Percentiles rank a stretch among this genome's conserved stretches.
phyloP scores from a whole-genome alignment of 1,140 invertebrate genomes.

The Trichogramma pretiosum region DNA sequence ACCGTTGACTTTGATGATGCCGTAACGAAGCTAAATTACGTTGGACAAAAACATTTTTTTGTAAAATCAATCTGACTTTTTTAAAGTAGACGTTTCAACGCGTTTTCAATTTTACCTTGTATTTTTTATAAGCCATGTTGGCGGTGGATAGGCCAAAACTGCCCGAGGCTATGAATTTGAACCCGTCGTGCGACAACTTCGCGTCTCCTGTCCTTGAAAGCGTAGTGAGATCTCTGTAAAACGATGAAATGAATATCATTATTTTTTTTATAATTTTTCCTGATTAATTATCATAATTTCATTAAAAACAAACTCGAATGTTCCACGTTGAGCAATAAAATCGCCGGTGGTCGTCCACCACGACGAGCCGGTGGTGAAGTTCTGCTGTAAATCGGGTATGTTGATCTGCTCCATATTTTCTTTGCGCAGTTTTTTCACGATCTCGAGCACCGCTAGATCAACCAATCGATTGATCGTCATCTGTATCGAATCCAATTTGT shows the following conservation, averaged over 20 bases:
- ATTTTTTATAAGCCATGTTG: slow-evolving; percentile 16
- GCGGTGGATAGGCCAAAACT: slow-evolving; percentile 17
- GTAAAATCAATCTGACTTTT: no score
- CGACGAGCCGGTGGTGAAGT: not conserved
- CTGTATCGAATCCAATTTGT: no score
- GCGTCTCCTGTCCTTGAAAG: slow-evolving; percentile 19
- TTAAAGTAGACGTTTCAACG: no score
- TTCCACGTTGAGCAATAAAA: slow-evolving; percentile 16
- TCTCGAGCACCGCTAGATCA: slow-evolving; percentile 10
- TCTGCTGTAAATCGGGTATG: slow-evolving; percentile 18
- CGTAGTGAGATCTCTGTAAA: slow-evolving; percentile 23
- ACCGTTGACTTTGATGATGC: slow-evolving; percentile 19
- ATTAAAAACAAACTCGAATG: slow-evolving; percentile 16
- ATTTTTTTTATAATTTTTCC: not conserved
- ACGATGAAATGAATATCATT: not conserved
- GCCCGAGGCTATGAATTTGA: slow-evolving; percentile 15
- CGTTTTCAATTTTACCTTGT: slow-evolving; percentile 26
- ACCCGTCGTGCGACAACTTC: slow-evolving; percentile 5
- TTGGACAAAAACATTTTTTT: no score
- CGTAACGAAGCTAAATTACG: slow-evolving; percentile 21
- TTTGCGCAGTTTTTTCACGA: slow-evolving; percentile 11
- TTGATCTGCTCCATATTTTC: slow-evolving; percentile 12
- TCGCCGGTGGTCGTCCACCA: slow-evolving; percentile 15
- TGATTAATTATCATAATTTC: not conserved
- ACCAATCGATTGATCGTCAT: slow-evolving; percentile 13